Evolutionary conservation across 2,797 vertebrate species (phyloP).

Genomic region (Epinephelus malabaricus): DNA sequence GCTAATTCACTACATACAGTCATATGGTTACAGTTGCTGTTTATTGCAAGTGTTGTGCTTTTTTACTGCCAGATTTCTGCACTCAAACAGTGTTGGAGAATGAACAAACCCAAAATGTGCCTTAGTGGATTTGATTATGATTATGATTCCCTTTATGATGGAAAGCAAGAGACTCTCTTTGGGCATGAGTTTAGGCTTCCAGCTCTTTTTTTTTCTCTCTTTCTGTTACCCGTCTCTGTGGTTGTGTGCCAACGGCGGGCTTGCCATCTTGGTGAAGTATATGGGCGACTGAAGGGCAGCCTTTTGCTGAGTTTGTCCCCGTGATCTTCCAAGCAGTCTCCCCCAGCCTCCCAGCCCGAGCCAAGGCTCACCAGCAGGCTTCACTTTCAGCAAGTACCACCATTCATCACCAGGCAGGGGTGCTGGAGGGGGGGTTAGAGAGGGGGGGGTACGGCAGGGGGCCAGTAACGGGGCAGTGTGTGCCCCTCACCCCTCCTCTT

Average conservation of each 20-base stretch:
- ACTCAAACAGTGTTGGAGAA: constrained; percentile 36
- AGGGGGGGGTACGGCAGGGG: constrained; percentile 63
- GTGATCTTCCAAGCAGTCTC: constrained; percentile 80
- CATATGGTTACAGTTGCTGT: constrained; percentile 62
- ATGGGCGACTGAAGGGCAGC: constrained; percentile 79
- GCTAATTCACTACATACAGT: constrained; percentile 40
- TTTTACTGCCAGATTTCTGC: constrained; percentile 44
- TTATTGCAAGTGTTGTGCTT: constrained; percentile 49
- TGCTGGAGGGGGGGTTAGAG: constrained; percentile 43
- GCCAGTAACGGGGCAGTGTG: constrained; percentile 77
- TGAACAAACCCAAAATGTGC: constrained; percentile 34
- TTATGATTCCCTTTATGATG: constrained; percentile 30
- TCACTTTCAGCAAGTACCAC: constrained; percentile 87
- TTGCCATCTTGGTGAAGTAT: constrained; percentile 62
- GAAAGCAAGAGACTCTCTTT: constrained; percentile 33
- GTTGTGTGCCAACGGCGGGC: constrained; percentile 57
- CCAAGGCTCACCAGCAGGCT: constrained; percentile 86
- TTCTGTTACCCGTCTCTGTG: constrained; percentile 23
- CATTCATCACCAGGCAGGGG: constrained; percentile 89
- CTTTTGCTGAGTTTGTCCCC: constrained; percentile 80
- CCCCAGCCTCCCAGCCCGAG: constrained; percentile 70
- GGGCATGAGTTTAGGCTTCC: constrained; percentile 15
- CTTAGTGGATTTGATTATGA: constrained; percentile 48
- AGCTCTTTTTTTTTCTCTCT: not conserved
- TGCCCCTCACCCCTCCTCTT: constrained; percentile 72